Evolutionary conservation across 2,113 vertebrate genomes (phyloP).

Genomic region (Clarias macrocephalus): DNA sequence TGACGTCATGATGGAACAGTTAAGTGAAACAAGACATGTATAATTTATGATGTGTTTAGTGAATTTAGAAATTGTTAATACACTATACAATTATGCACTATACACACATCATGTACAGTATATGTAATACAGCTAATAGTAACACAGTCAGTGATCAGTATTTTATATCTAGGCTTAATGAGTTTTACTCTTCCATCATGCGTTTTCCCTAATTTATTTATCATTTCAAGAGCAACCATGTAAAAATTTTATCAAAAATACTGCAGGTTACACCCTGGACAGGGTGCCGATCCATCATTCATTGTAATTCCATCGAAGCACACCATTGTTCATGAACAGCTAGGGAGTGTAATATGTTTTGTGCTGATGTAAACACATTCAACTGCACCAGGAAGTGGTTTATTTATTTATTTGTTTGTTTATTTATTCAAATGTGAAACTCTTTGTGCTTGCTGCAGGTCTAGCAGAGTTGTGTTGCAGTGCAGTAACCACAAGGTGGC

Average conservation of each 20-base stretch:
- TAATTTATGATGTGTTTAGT: not conserved
- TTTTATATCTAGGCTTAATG: not conserved
- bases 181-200: not conserved
- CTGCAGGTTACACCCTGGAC: too few species aligned
- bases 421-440: not conserved
- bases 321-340: not conserved
- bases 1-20: not conserved
- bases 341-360: not conserved
- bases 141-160: not conserved
- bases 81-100: not conserved
- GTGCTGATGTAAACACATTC: not conserved
- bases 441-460: too few species aligned
- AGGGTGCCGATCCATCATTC: too few species aligned
- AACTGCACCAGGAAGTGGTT: not conserved
- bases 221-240: not conserved
- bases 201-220: not conserved
- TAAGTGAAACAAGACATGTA: not conserved
- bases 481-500: conserved; percentile 17
- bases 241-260: not conserved
- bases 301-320: not conserved
- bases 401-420: not conserved
- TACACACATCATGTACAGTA: not conserved
- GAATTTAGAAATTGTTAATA: not conserved
- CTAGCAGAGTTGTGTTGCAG: not conserved
- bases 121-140: not conserved